These are phyloP conservation scores for Gymnoscopelus braueri DNA, from an alignment of 2,797 vertebrate species.

Conservation along the genomic window DNA sequence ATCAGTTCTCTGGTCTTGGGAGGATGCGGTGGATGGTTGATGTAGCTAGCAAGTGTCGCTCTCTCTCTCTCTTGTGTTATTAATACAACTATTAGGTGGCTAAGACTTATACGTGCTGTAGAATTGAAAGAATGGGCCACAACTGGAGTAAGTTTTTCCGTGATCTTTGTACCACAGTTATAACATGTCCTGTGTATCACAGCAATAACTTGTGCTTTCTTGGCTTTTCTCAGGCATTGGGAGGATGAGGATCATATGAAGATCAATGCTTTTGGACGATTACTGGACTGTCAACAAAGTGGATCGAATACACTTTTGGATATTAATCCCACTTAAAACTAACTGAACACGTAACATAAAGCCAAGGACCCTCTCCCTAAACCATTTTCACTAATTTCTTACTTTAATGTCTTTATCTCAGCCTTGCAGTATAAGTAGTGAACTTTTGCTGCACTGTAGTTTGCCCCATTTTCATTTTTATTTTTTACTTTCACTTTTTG, in stretches of 20 bases:
- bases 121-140: constrained; percentile 13
- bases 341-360: constrained; percentile 25
- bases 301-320: constrained; percentile 53
- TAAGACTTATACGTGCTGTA: constrained; percentile 24
- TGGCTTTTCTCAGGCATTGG: constrained; percentile 64
- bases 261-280: constrained; percentile 53
- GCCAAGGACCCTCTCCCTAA: constrained; percentile 44
- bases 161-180: constrained; percentile 15
- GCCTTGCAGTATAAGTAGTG: constrained; percentile 44
- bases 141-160: neutral
- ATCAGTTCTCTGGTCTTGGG: constrained; percentile 59
- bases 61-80: constrained; percentile 43
- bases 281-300: constrained; percentile 60
- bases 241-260: constrained; percentile 67
- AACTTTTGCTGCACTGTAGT: constrained; percentile 57
- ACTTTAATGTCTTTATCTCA: constrained; percentile 51
- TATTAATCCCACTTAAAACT: constrained; percentile 48
- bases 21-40: constrained; percentile 45
- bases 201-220: constrained; percentile 55
- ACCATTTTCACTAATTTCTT: constrained; percentile 42
- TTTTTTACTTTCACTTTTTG: constrained; percentile 82
- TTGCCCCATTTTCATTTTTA: constrained; percentile 75
- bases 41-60: constrained; percentile 57
- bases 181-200: constrained; percentile 22
- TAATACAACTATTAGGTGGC: constrained; percentile 56